Conservation (phyloP, 2,888 invertebrate species). For the Omphaloscelis lunosa region DNA sequence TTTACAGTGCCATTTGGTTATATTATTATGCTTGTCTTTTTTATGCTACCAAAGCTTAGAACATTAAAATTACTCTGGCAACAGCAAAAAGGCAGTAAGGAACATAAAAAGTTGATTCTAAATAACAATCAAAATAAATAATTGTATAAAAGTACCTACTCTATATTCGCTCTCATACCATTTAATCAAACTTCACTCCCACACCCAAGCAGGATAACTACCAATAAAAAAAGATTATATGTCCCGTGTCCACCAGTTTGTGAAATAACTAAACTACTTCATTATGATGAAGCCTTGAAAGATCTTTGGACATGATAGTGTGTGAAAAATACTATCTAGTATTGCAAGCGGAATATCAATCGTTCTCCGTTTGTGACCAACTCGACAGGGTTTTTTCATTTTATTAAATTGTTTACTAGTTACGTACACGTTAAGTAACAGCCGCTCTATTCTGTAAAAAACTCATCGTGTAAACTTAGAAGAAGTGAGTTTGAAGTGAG, state of each 20-base stretch:
- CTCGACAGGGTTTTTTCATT: neutral
- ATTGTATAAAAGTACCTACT: neutral
- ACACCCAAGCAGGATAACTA: neutral
- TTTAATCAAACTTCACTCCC: conserved; percentile 22
- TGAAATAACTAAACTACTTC: neutral
- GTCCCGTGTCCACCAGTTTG: neutral
- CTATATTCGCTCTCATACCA: conserved; percentile 9
- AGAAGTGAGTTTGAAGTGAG: too few relatives aligned
- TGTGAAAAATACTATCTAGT: neutral
- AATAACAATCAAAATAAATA: conserved; percentile 4
- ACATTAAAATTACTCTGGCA: neutral
- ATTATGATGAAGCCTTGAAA: conserved; percentile 7
- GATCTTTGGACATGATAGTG: neutral
- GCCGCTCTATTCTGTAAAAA: too few relatives aligned
- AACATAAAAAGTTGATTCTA: neutral
- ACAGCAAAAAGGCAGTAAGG: neutral
- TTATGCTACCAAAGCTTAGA: neutral
- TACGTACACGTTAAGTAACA: too few relatives aligned
- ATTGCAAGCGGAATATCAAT: neutral
- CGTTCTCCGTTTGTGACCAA: neutral
- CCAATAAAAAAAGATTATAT: neutral
- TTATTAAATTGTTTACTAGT: neutral
- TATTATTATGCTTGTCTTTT: neutral
- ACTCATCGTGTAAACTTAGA: too few relatives aligned
- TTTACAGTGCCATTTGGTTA: too few relatives aligned